Base-by-base conservation (phyloP, 2,888 invertebrate species). In the Drosophila antonietae region DNA sequence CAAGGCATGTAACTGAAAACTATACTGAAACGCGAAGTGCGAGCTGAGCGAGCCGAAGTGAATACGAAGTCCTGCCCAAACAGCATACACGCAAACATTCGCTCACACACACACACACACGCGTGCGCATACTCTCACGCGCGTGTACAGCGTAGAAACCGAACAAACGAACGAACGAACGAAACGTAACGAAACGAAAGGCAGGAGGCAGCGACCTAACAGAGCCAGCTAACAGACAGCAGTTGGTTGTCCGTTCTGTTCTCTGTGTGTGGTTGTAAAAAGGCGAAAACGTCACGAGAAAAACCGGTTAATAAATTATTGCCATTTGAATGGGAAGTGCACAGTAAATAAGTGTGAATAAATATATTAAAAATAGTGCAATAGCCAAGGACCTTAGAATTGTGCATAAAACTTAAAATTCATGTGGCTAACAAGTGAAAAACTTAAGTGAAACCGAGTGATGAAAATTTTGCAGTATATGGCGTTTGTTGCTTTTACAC, bases 221-320 rank as follows among this genome's bases (percentile, higher is more conserved):
- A 76, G 79, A 73, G 70, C 64, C 81, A 79, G 49, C 65, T 69
- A 77, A 78, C 70, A 78, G 68, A 67, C 75, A 65, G 71, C 85
- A 87, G 88, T 80, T 78, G 75, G 70, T 76, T 60, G 76, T 79
- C 74, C 83, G 70, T 69, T 80, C 67, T 65, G 81, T 65, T 62
- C 82, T 89, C 84, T 89, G 87, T 87, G 84, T 84, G 81, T 84
- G 79, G 81, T 90, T 89, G 90, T 89, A 91, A 90, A 89, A 87
- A 91, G 78, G 73, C 78, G 75, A 78, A 88, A 85, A 83, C 87
- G 87, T 82, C 84, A 88, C 86, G 80, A 83, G 83, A 81, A 89
- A 85, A 91, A 91, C 91, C 91, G 91, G 91, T 91, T 91, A 90
- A 90, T 90, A 91, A 91, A 89, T 90, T 90, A 88, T 88, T 89